These are phyloP conservation scores for Heteronetta atricapilla DNA, from an alignment of 2,113 vertebrate genomes.

Conservation along the genomic window DNA sequence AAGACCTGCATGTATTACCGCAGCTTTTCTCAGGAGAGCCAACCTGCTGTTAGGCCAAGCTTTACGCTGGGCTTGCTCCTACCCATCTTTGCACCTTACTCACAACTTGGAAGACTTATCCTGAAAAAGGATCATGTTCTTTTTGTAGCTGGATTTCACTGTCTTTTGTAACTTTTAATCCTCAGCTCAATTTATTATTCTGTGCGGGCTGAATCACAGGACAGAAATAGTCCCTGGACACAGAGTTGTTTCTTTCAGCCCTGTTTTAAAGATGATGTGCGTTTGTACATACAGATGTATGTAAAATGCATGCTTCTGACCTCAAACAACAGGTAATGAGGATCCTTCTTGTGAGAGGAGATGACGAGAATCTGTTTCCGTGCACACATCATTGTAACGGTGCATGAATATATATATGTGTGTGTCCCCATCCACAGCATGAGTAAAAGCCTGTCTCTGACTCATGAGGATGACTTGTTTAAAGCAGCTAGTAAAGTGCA, in stretches of 20 bases:
- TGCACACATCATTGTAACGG: neutral
- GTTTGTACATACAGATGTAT: neutral
- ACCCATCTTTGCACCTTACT: neutral
- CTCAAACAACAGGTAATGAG: neutral
- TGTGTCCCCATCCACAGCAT: neutral
- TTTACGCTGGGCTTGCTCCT: neutral
- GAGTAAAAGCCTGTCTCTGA: neutral
- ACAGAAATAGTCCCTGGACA: neutral
- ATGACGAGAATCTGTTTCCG: neutral
- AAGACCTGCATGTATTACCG: neutral
- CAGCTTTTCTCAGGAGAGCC: neutral
- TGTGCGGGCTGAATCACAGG: neutral
- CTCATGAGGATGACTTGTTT: slow-evolving; percentile 6
- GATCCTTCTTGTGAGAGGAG: neutral
- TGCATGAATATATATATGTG: neutral
- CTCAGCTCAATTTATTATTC: neutral
- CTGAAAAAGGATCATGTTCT: neutral
- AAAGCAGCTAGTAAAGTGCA: neutral
- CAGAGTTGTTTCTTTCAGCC: neutral
- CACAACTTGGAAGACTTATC: neutral
- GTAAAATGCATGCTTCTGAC: neutral
- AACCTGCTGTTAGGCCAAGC: slow-evolving; percentile 15
- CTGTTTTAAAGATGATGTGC: neutral
- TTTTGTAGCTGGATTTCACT: neutral
- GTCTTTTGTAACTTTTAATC: neutral